These are phyloP conservation scores for Crenuchus spilurus DNA, from an alignment of 2,797 vertebrate genomes.

Conservation along the genomic window DNA sequence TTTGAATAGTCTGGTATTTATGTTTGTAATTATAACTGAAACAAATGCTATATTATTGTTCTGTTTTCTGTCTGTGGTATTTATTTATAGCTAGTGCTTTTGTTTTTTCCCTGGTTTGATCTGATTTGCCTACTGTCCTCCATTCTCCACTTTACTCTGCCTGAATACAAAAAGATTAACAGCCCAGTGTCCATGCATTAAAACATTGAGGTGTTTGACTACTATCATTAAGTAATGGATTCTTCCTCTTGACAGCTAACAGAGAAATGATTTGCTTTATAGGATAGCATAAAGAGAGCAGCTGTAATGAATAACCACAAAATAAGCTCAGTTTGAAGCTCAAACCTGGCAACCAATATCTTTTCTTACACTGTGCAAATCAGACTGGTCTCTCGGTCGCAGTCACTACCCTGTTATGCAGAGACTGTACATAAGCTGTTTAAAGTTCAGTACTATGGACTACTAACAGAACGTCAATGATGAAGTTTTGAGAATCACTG, in stretches of 20 bases:
- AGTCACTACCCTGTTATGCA: constrained; percentile 43
- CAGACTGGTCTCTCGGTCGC: constrained; percentile 28
- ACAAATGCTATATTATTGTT: constrained; percentile 77
- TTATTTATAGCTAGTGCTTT: constrained; percentile 82
- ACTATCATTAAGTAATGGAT: constrained; percentile 59
- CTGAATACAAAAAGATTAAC: constrained; percentile 7
- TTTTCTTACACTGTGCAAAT: constrained; percentile 48
- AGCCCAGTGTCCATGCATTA: constrained; percentile 11
- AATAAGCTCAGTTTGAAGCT: constrained; percentile 63
- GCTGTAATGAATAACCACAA: constrained; percentile 67
- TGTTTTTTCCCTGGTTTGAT: constrained; percentile 57
- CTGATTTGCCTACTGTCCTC: constrained; percentile 42
- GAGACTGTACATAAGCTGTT: constrained; percentile 83
- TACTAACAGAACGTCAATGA: constrained; percentile 11
- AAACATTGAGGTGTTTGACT: constrained; percentile 67
- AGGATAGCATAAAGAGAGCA: constrained; percentile 43
- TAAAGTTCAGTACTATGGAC: constrained; percentile 59
- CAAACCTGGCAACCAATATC: constrained; percentile 42
- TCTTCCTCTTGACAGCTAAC: not conserved
- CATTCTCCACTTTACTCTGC: constrained; percentile 14
- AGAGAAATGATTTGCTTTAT: not conserved
- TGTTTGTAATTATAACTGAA: constrained; percentile 82
- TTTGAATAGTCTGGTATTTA: constrained; percentile 82
- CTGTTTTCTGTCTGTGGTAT: constrained; percentile 82
- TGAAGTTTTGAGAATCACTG: constrained; percentile 68